Evolutionary conservation across 2,113 vertebrate species (phyloP), one percentile per base, ranked within the genome.

Genomic region (Phyllopteryx taeniolatus): DNA sequence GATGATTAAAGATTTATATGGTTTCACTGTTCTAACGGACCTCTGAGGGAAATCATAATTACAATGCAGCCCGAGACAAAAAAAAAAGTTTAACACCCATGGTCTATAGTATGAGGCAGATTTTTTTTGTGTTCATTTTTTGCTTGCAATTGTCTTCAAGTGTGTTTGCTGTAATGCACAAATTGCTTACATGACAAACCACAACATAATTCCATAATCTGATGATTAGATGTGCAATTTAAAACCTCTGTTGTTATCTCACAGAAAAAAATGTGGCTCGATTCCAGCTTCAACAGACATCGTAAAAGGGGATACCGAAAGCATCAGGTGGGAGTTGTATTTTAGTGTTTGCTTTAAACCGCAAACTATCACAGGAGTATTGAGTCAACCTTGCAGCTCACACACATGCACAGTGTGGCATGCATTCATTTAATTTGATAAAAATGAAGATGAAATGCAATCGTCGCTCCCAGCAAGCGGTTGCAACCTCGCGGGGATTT

Each of bases 401-500:
- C 20, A 65, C 22, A 12, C 62, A 46, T 4, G 10, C 63, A 65
- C 39, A 20, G 17, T 65, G 68, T 53, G n/a, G 47, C 42, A 42
- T 20, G 31, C 44, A 42, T 76, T 57, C 19, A 44, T 56, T 44
- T 20, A 44, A 67, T 46, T 68, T 27, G 60, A 73, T 74, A 43
- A 53, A 59, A 68, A 79, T 65, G 49, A 63, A 73, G 57, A 35
- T 54, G 56, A 65, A 61, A 69, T 62, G 60, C 49, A 43, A 69
- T 66, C 49, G 15, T 31, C 63, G 2, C 20, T 22, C 57, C 27
- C 65, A 70, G 42, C 67, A 73, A 70, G 63, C 75, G 62, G 80
- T 75, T 78, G 67, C 66, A 79, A 62, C 61, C 63, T 51, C 67
- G 78, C 35, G 73, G 57, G 72, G 13, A 60, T 70, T 64, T 83